These are phyloP conservation scores for Peromyscus aztecus DNA, from an alignment of 2,797 vertebrate species.

Conservation along the genomic window DNA sequence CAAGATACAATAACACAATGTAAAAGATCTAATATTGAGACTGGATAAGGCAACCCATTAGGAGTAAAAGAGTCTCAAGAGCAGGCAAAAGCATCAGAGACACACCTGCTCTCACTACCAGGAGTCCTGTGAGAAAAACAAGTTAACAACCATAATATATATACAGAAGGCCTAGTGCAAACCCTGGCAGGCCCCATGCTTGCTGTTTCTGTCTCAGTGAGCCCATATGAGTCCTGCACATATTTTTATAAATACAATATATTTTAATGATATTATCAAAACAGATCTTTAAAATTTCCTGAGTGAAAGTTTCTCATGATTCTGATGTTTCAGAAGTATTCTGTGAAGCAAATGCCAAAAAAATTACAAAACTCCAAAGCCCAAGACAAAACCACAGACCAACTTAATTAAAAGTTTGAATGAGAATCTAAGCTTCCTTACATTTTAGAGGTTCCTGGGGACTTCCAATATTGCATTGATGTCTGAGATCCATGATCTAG, in stretches of 20 bases:
- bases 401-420: neutral
- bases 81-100: neutral
- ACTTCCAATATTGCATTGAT: neutral
- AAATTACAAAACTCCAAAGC: neutral
- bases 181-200: neutral
- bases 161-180: neutral
- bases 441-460: neutral
- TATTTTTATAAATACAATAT: neutral
- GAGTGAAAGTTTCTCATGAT: neutral
- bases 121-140: neutral
- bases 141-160: neutral
- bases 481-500: neutral
- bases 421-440: neutral
- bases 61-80: neutral
- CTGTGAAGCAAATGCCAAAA: slow-evolving; percentile 20
- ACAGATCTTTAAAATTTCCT: neutral
- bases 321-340: neutral
- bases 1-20: neutral
- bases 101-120: neutral
- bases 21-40: neutral
- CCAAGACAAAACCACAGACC: neutral
- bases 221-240: neutral
- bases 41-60: neutral
- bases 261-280: neutral
- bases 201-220: neutral